Evolutionary conservation across 1,140 invertebrate species (phyloP).

Genomic region (Bicyclus anynana): DNA sequence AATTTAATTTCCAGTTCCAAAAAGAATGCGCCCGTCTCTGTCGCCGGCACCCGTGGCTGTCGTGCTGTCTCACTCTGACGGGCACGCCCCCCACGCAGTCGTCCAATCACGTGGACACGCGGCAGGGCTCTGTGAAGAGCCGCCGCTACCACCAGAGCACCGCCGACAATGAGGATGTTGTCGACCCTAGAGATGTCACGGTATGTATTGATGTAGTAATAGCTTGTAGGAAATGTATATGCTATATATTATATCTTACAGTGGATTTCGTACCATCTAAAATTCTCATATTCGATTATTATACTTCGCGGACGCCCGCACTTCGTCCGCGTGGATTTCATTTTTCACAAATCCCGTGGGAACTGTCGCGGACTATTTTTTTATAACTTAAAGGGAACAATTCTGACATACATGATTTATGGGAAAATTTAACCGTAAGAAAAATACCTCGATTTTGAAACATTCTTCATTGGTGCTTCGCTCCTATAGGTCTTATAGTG

Average conservation of each 20-base stretch:
- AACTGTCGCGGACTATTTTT: no score
- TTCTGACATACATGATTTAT: no score
- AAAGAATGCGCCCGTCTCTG: constrained; percentile 62
- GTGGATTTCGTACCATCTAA: no score
- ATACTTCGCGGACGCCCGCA: no score
- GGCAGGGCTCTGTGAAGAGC: constrained; percentile 52
- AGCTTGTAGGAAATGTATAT: not conserved
- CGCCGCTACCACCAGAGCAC: constrained; percentile 52
- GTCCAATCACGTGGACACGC: constrained; percentile 48
- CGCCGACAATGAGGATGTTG: constrained; percentile 41
- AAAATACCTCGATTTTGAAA: no score
- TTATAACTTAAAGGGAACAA: no score
- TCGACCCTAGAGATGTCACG: constrained; percentile 59
- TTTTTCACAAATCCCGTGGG: no score
- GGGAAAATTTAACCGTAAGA: no score
- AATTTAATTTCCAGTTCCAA: constrained; percentile 56
- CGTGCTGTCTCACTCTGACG: constrained; percentile 55
- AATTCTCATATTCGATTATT: no score
- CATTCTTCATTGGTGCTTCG: no score
- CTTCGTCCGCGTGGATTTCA: no score
- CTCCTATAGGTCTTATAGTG: no score
- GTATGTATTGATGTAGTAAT: constrained; percentile 21
- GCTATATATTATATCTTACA: not conserved
- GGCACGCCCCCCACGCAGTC: constrained; percentile 36
- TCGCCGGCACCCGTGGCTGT: constrained; percentile 60